Evolutionary conservation across 2,888 invertebrate species (phyloP).

Genomic region (Napeogenes inachia): DNA sequence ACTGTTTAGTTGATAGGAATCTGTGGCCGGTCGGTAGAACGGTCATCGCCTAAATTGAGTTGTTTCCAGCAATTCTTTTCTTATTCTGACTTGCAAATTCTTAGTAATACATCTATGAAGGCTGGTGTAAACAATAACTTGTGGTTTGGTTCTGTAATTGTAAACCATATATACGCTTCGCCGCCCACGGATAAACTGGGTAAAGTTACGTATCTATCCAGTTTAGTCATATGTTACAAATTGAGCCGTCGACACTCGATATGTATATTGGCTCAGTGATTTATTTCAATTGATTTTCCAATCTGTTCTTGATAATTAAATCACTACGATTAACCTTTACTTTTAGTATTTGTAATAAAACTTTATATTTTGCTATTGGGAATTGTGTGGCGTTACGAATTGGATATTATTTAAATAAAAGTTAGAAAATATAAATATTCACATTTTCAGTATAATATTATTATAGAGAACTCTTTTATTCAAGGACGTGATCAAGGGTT

Average conservation of each 20-base stretch:
- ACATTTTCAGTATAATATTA: neutral
- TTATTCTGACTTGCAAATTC: conserved; percentile 32
- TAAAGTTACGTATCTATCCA: conserved; percentile 51
- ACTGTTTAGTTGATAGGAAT: conserved; percentile 67
- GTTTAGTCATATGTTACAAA: conserved; percentile 58
- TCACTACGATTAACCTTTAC: conserved; percentile 13
- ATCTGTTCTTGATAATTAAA: conserved; percentile 29
- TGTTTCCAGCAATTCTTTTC: conserved; percentile 61
- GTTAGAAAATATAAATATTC: no score
- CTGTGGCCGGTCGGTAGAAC: conserved; percentile 52
- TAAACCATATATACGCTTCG: conserved; percentile 51
- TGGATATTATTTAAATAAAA: no score
- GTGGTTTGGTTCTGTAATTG: conserved; percentile 46
- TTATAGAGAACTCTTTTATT: conserved; percentile 10
- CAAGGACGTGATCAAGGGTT: conserved; percentile 21
- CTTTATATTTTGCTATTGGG: no score
- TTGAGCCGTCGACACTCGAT: conserved; percentile 52
- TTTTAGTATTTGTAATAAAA: no score
- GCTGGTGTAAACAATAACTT: conserved; percentile 53
- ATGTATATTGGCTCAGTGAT: conserved; percentile 37
- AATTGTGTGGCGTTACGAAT: no score
- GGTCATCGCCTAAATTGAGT: conserved; percentile 61
- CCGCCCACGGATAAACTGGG: conserved; percentile 49
- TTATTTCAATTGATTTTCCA: conserved; percentile 31
- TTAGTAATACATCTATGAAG: conserved; percentile 29